Base-by-base conservation (phyloP, 2,888 invertebrate genomes). In the Scaptodrosophila latifasciaeformis region DNA sequence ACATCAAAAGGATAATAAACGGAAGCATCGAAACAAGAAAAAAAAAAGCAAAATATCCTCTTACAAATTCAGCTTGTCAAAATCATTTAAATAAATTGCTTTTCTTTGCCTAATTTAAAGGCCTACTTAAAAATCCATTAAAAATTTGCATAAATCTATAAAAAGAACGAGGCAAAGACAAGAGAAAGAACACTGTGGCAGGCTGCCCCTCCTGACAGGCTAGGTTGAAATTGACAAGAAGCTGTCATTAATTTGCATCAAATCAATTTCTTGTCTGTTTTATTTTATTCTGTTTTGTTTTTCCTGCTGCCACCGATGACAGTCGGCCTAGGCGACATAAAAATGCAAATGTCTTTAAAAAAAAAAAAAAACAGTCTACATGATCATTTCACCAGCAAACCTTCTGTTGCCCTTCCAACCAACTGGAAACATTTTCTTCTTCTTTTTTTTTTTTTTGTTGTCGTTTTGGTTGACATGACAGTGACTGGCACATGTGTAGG, bases 41-140 rank as follows among this genome's bases (percentile, higher is more conserved):
- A n/a, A n/a, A 24, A 24, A 24, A 5, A 49, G 12, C 37, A 51
- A 29, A 13, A 24, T 24, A 24, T 43, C 27, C 24, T 3, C 3
- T 24, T 24, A 7, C 7, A 7, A 24, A 24, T 24, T 24, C 4
- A 3, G 24, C 24, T 24, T 24, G 24, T 24, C 61, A 61, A 57
- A 77, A 62, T 70, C 71, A 62, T 70, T 52, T 54, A 62, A 80
- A 76, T 65, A 78, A 77, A 80, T 80, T 77, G 68, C 58, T 62
- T 61, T 77, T 77, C 62, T 65, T 79, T 60, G 59, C 65, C 65
- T 62, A 68, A 78, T 78, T 82, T 76, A 65, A 72, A 71, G 67
- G 69, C 63, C 79, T 80, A 74, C 81, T 80, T 79, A 80, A 80
- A 80, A 80, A 74, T 79, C 82, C 80, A 82, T 80, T 80, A 82